A percentile compares a stretch with the other conserved stretches of the same genome.
phyloP scores from a whole-genome alignment of 30 jellyfish, hydroid and myxozoan genomes.

The Sanderia malayensis region DNA sequence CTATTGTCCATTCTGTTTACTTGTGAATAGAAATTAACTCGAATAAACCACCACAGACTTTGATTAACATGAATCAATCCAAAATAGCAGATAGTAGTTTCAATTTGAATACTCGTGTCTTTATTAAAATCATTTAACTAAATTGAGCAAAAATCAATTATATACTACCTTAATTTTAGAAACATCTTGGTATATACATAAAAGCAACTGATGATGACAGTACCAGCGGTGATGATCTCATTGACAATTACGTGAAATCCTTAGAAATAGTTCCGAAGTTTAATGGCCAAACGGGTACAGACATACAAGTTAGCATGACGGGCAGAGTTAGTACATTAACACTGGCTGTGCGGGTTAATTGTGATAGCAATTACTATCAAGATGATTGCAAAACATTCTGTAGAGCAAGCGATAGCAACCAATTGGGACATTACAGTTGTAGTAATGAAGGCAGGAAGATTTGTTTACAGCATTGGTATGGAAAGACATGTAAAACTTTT shows the following conservation, averaged over 20 bases:
- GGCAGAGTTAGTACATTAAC: conserved; percentile 9
- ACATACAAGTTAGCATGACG: background rate
- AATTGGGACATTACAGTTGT: conserved; percentile 25
- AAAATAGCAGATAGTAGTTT: no score
- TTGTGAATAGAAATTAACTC: no score
- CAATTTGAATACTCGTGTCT: no score
- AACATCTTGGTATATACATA: conserved; percentile 15
- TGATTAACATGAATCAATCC: no score
- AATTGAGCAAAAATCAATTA: no score
- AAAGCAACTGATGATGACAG: conserved; percentile 37
- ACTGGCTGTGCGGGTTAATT: conserved; percentile 10
- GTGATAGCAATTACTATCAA: conserved; percentile 38
- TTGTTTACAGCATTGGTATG: conserved; percentile 43
- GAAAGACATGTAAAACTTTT: conserved; percentile 24
- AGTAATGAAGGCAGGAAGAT: background rate
- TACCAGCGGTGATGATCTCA: conserved; percentile 28
- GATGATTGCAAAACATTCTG: conserved; percentile 32
- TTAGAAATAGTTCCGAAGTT: conserved; percentile 3
- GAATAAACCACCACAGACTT: no score
- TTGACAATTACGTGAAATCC: conserved; percentile 21
- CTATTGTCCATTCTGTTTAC: no score
- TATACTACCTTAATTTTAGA: no score
- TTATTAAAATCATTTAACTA: no score
- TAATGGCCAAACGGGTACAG: conserved; percentile 20
- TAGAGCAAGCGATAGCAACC: conserved; percentile 20